These are phyloP conservation scores for Danio albolineatus DNA, from an alignment of 2,797 vertebrate species.

Conservation along the genomic window DNA sequence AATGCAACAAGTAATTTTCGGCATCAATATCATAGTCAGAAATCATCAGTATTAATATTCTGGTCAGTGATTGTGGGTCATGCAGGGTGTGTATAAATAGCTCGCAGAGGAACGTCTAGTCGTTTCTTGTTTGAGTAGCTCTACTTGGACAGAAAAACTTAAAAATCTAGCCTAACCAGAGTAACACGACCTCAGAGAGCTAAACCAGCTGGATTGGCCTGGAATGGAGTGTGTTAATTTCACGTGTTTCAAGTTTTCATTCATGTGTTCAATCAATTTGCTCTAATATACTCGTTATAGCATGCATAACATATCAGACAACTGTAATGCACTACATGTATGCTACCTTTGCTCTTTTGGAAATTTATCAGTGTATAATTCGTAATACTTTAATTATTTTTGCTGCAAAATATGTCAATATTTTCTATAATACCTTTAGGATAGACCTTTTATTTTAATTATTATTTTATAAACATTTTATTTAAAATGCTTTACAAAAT, in stretches of 20 bases:
- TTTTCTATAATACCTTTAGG: no score
- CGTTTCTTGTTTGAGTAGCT: constrained; percentile 5
- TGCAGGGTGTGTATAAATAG: constrained; percentile 29
- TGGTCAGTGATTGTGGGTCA: constrained; percentile 14
- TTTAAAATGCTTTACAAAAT: no score
- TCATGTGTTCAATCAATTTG: background rate
- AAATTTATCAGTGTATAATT: no score
- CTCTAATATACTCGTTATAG: background rate
- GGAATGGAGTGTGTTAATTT: background rate
- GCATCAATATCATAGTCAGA: background rate
- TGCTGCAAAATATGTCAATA: no score
- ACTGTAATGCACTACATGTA: background rate
- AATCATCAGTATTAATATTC: background rate
- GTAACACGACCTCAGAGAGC: constrained; percentile 26
- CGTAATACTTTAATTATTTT: no score
- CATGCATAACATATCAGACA: background rate
- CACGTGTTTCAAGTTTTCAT: background rate
- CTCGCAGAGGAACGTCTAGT: constrained; percentile 25
- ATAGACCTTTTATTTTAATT: no score
- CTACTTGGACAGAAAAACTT: background rate
- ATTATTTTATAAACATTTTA: no score
- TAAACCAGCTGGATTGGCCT: constrained; percentile 18
- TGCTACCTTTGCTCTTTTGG: no score
- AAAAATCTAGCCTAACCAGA: constrained; percentile 67
- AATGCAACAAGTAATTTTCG: no score